Base-by-base conservation (phyloP, 2,797 vertebrate genomes). In the Hydrocynus forskahlii region DNA sequence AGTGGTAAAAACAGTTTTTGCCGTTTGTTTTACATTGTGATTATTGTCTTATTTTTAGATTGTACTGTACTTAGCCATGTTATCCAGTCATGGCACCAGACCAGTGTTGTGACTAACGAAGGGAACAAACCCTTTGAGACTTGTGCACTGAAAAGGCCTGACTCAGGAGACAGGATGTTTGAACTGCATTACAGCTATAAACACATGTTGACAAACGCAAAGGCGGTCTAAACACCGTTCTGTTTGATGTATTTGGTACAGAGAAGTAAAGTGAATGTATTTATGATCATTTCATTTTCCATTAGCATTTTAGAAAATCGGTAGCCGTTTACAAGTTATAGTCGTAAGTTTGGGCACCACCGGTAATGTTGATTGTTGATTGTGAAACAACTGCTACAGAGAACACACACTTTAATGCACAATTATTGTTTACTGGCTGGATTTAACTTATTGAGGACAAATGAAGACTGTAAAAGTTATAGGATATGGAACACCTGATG, bases 251-350 rank as follows among this genome's bases (percentile, higher is more conserved):
- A 40, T 67, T 67, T 43, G 35, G 1, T 10, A 67, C 64, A 43
- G 64, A 43, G 25, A 64, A 38, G 62, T 64, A 64, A 43, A 6
- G 12, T 35, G 35, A 67, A 43, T 45, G 64, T 67, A 67, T 67
- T 60, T 60, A 19, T 57, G 59, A 60, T 25, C 2, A 9, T 16
- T 67, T 40, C 16, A 67, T 67, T 68, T 43, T 68, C 64, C 40
- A 68, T 45, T 0, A 5, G 21, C 64, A 43, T 13, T 21, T 67
- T 45, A 10, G 17, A 10, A 68, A 66, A 35, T 13, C 5, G 2
- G 10, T 17, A 64, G 43, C 40, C n/a, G 9, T 48, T 21, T 23
- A 12, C 67, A 68, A 12, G 43, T 45, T 45, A 45, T 12, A 45
- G 43, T 45, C 43, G 2, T 45, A 45, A 8, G 43, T 45, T 45